phyloP scores from a whole-genome alignment of 2,797 vertebrate genomes.

The Bradypodion pumilum region DNA sequence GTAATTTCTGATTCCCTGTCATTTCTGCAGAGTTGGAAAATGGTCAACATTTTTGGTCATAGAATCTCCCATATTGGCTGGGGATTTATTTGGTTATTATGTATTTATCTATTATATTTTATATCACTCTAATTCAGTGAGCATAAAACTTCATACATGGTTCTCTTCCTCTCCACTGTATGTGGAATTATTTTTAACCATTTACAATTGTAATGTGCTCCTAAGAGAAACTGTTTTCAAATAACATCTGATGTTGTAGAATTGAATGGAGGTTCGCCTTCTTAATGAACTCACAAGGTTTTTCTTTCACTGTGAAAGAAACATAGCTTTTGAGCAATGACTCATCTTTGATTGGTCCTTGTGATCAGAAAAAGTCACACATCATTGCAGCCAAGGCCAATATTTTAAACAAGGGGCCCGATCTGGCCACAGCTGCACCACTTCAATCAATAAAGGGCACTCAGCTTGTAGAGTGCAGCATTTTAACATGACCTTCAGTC shows the following conservation, averaged over 20 bases:
- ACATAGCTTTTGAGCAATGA: background rate
- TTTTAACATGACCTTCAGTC: constrained; percentile 22
- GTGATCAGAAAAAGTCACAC: constrained; percentile 29
- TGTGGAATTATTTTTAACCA: background rate
- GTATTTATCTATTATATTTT: too few relatives aligned
- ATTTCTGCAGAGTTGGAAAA: too few relatives aligned
- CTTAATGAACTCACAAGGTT: background rate
- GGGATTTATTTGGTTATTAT: too few relatives aligned
- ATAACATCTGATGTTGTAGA: background rate
- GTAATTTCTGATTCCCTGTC: too few relatives aligned
- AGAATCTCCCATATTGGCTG: too few relatives aligned
- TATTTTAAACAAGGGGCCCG: constrained; percentile 8
- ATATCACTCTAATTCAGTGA: too few relatives aligned
- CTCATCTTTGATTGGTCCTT: constrained; percentile 23
- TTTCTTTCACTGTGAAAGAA: background rate
- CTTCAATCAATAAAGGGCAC: background rate
- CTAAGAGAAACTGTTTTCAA: background rate
- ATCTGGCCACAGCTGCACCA: background rate
- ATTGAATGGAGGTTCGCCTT: background rate
- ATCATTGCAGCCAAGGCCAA: constrained; percentile 9
- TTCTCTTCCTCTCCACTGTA: background rate
- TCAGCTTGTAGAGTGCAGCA: constrained; percentile 26
- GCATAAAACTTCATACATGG: too few relatives aligned
- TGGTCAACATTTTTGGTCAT: too few relatives aligned
- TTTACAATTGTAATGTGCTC: background rate